A percentile compares a stretch with the other conserved stretches of the same genome.
Conservation (phyloP, 2,888 invertebrate genomes). For the Ecliptopera silaceata region DNA sequence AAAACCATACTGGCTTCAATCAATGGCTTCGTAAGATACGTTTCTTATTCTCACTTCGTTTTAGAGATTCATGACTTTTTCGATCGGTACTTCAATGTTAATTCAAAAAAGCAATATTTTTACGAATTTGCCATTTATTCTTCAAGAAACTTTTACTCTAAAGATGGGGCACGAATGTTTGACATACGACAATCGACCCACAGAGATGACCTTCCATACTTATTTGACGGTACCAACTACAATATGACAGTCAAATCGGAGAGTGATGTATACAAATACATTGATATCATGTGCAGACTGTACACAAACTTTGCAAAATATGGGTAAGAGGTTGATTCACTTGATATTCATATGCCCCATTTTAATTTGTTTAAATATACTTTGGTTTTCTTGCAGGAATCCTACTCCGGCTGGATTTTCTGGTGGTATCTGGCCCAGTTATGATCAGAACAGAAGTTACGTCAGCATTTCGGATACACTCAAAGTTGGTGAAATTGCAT, state of each 20-base stretch:
- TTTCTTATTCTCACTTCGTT: slow-evolving; percentile 7
- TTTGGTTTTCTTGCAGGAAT: background rate
- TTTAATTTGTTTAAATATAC: background rate
- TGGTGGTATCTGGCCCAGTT: background rate
- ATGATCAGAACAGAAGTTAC: background rate
- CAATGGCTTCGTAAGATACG: slow-evolving; percentile 8
- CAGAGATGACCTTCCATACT: slow-evolving; percentile 23
- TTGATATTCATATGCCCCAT: background rate
- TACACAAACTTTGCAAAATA: slow-evolving; percentile 46
- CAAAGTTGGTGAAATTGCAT: background rate
- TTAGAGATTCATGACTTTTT: slow-evolving; percentile 22
- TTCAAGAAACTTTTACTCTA: slow-evolving; percentile 21
- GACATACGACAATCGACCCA: slow-evolving; percentile 25
- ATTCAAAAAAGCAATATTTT: slow-evolving; percentile 13
- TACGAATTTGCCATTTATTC: slow-evolving; percentile 22
- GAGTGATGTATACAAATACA: slow-evolving; percentile 17
- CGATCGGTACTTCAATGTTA: slow-evolving; percentile 11
- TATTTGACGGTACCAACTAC: slow-evolving; percentile 17
- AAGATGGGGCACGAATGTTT: slow-evolving; percentile 11
- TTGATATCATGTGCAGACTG: slow-evolving; percentile 21
- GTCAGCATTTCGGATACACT: background rate
- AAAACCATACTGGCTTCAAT: slow-evolving; percentile 14
- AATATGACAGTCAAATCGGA: slow-evolving; percentile 15
- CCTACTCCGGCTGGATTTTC: background rate
- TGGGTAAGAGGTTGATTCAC: slow-evolving; percentile 38